Conservation (phyloP, 2,113 vertebrate species). For the Platysternon megacephalum region DNA sequence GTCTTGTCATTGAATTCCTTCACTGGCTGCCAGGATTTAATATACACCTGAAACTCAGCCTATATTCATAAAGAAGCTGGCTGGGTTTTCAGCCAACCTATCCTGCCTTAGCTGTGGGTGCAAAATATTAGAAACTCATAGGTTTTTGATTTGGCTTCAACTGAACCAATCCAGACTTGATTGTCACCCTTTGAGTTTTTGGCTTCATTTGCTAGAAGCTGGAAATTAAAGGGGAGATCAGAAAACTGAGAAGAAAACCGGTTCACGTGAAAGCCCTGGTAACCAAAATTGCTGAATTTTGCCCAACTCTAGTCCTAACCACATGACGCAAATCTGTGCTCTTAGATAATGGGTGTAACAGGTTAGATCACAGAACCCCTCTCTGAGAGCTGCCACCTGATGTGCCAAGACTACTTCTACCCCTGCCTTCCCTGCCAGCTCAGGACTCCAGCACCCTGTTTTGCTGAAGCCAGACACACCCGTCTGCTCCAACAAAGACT, state of each 20-base stretch:
- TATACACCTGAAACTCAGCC: rapidly evolving
- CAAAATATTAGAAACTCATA: neutral
- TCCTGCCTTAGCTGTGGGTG: neutral
- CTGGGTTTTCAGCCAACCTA: neutral
- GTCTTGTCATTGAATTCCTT: neutral
- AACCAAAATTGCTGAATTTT: neutral
- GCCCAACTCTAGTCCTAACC: neutral
- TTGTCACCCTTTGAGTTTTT: neutral
- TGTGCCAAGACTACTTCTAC: too few relatives aligned
- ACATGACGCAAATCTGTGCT: rapidly evolving
- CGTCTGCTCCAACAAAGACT: too few relatives aligned
- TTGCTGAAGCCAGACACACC: too few relatives aligned
- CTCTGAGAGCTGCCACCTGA: too few relatives aligned
- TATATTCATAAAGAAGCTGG: neutral
- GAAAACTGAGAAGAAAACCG: neutral
- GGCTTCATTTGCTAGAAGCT: neutral
- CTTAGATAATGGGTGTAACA: neutral
- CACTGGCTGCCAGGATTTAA: neutral
- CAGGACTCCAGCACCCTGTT: too few relatives aligned
- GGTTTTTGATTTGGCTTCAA: neutral
- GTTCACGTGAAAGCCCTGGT: neutral
- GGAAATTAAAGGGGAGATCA: neutral
- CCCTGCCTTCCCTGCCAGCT: too few relatives aligned
- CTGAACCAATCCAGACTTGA: neutral
- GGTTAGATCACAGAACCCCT: too few relatives aligned